These are phyloP conservation scores for Bombus soroeensis DNA, from an alignment of 1,140 invertebrate species.

Conservation along the genomic window DNA sequence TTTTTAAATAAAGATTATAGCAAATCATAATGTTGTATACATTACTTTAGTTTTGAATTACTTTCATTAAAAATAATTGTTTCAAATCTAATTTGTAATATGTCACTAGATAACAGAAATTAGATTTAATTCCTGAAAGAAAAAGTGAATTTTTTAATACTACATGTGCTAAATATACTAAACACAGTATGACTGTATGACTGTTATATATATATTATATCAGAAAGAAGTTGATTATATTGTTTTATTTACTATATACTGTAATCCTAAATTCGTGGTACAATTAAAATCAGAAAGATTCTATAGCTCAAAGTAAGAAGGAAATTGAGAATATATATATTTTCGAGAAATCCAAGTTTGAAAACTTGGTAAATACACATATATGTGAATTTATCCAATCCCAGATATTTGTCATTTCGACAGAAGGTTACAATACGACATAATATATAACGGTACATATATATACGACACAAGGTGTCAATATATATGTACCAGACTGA, in stretches of 20 bases:
- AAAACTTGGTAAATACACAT: no score
- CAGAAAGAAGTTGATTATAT: background rate
- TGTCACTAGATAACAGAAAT: background rate
- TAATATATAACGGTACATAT: no score
- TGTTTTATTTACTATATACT: background rate
- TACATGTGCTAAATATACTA: background rate
- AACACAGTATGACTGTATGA: no score
- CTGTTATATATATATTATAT: no score
- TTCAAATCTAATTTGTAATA: background rate
- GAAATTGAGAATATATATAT: background rate
- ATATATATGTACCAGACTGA: no score
- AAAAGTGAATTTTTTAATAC: background rate
- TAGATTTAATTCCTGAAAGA: background rate
- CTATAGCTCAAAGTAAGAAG: no score
- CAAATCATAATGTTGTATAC: background rate
- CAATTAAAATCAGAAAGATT: no score
- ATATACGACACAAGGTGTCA: no score
- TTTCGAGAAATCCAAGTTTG: background rate
- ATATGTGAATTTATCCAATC: no score
- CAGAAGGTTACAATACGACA: no score
- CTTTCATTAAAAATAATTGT: background rate
- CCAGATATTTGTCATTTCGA: no score
- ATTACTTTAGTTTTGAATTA: background rate
- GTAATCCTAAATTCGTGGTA: no score
- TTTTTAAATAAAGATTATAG: conserved; percentile 38